These are phyloP conservation scores for Dendrolimus pini DNA, from an alignment of 2,888 invertebrate genomes.

Conservation along the genomic window DNA sequence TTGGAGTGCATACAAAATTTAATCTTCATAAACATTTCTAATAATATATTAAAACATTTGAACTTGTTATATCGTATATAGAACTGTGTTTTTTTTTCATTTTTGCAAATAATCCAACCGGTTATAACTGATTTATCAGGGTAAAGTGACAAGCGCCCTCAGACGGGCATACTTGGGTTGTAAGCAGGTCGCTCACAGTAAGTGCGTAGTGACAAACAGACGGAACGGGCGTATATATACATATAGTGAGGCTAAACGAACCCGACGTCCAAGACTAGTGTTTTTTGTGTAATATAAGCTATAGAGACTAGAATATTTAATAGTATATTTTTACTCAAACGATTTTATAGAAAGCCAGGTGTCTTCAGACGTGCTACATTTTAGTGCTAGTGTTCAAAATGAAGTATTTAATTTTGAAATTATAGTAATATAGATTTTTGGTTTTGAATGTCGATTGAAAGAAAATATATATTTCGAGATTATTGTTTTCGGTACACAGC, in stretches of 20 bases:
- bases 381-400: background rate
- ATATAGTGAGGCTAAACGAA: conserved; percentile 28
- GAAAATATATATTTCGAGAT: too few relatives aligned
- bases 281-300: conserved; percentile 14
- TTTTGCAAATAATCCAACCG: background rate
- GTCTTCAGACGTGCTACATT: background rate
- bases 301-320: conserved; percentile 19
- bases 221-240: conserved; percentile 7
- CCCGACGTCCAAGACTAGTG: conserved; percentile 2
- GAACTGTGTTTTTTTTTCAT: too few relatives aligned
- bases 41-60: too few relatives aligned
- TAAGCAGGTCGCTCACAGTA: conserved; percentile 76
- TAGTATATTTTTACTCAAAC: background rate
- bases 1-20: too few relatives aligned
- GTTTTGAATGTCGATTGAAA: too few relatives aligned
- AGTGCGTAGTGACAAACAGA: conserved; percentile 53
- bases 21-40: too few relatives aligned
- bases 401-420: conserved; percentile 9
- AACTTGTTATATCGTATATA: too few relatives aligned
- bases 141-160: conserved; percentile 72
- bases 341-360: background rate
- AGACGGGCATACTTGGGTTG: conserved; percentile 75
- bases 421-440: background rate
- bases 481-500: too few relatives aligned
- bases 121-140: conserved; percentile 37